Evolutionary conservation across 2,888 invertebrate genomes (phyloP).

Genomic region (Smittia sp.): DNA sequence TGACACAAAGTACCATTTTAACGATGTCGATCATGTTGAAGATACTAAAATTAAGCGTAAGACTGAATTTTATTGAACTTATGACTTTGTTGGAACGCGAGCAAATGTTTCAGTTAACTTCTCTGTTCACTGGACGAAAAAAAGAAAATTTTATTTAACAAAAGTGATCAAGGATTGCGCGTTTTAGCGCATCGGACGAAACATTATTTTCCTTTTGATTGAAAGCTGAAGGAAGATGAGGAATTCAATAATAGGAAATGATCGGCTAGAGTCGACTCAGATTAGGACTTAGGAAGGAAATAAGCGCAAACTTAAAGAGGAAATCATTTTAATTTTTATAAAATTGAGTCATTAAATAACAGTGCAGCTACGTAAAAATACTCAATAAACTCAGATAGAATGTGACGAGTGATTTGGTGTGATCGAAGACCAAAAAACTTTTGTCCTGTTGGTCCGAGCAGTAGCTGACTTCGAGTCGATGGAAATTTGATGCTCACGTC

Average conservation of each 20-base stretch:
- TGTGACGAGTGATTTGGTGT: too few species aligned
- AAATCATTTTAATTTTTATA: constrained; percentile 20
- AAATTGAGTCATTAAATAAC: not conserved
- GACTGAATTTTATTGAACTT: constrained; percentile 27
- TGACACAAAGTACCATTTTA: not conserved
- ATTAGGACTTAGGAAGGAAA: too few species aligned
- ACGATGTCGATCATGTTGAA: not conserved
- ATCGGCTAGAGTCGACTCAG: too few species aligned
- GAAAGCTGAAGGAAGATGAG: constrained; percentile 33
- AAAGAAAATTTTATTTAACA: not conserved
- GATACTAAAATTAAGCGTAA: constrained; percentile 10
- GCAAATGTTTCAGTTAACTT: not conserved
- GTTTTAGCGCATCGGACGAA: constrained; percentile 28
- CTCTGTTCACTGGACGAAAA: not conserved
- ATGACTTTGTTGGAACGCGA: not conserved
- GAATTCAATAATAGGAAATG: too few species aligned
- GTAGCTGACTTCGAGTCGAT: not conserved
- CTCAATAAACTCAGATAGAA: constrained; percentile 9
- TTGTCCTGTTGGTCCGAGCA: not conserved
- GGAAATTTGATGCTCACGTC: not conserved
- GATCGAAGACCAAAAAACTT: not conserved
- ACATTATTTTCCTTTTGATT: not conserved
- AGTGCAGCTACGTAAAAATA: constrained; percentile 36
- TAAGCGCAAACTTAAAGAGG: not conserved
- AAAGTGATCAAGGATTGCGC: constrained; percentile 7